Evolutionary conservation across 2,797 vertebrate species (phyloP), one percentile per base, ranked within the genome.

Genomic region (Malacoraja senta): DNA sequence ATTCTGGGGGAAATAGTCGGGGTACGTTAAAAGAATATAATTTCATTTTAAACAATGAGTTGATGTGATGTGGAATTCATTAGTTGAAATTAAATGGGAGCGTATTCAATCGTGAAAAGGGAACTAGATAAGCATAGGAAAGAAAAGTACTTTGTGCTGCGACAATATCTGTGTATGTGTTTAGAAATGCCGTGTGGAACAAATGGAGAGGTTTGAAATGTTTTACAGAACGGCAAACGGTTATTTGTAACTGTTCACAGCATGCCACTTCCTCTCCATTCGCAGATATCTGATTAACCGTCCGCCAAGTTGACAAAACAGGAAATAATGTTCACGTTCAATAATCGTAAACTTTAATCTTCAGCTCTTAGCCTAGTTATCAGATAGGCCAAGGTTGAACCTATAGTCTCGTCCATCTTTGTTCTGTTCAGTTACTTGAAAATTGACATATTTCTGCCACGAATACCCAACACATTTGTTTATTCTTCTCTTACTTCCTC

Each of bases 291-390:
- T 68, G 88, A 68, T 91, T 21, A 38, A 91, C 90, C 53, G 44
- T 6, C 71, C 35, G 35, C 71, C 26, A 21, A 91, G 90, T 29
- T 91, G 32, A 74, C 68, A 53, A 91, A 74, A 92, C 90, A 76
- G 90, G 90, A 92, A 91, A 74, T 91, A 32, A 91, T 72, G 21
- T 92, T 76, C 15, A 26, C n/a, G n/a, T 76, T 76, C n/a, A n/a
- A n/a, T 76, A 92, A 92, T 76, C 90, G 76, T 44, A 38, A 74
- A 13, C 26, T 92, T 29, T 53, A 74, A 68, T 91, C 24, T 74
- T 12, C 8, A n/a, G 35, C 68, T 8, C 35, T 91, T 38, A 91
- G 26, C 12, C 12, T 29, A 63, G 68, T 29, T 3, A 76, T 1
- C 10, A 24, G 38, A 7, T 38, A 3, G 8, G 24, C 35, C 1